Base-by-base conservation (phyloP, 2,797 vertebrate species). In the Cetoscarus ocellatus region DNA sequence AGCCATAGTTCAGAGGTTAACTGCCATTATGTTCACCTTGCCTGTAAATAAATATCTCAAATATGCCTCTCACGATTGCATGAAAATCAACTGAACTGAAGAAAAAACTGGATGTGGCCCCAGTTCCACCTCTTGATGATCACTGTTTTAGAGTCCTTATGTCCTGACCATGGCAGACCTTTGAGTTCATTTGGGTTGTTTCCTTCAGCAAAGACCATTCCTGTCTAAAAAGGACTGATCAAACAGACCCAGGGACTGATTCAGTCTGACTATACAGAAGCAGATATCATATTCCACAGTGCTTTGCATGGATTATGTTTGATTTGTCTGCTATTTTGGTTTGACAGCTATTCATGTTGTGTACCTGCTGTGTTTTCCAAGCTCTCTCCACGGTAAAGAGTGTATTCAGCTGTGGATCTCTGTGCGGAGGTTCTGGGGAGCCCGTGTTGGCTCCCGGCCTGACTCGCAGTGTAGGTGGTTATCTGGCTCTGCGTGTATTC, bases 401-500 rank as follows among this genome's bases (percentile, higher is more conserved):
- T 48, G 17, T 58, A 70, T 86, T 79, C 80, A 63, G 71, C 63
- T 57, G 35, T 73, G 72, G 58, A 61, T 70, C 39, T 44, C 57
- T 52, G 42, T 62, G 69, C 55, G 65, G 17, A 67, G 58, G 49
- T 66, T 76, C 55, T 57, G 54, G 66, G 52, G 75, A 77, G 67
- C 83, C 75, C 66, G 72, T 48, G 77, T 68, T 64, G n/a, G 66
- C 75, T 79, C 40, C 61, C 34, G 67, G 77, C 65, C 57, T 66
- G 67, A 54, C 67, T 76, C 15, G 27, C 53, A 77, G 70, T 80
- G 69, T 77, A 75, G 83, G 80, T 88, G 87, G 82, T 87, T 85
- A 86, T 91, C 83, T 86, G 67, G 44, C 83, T 77, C 65, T 40
- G 69, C 38, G 18, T 84, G 86, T 84, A 90, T 92, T 91, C 88